Evolutionary conservation across 2,888 invertebrate species (phyloP).

Genomic region (Aproaerema taeniolella): DNA sequence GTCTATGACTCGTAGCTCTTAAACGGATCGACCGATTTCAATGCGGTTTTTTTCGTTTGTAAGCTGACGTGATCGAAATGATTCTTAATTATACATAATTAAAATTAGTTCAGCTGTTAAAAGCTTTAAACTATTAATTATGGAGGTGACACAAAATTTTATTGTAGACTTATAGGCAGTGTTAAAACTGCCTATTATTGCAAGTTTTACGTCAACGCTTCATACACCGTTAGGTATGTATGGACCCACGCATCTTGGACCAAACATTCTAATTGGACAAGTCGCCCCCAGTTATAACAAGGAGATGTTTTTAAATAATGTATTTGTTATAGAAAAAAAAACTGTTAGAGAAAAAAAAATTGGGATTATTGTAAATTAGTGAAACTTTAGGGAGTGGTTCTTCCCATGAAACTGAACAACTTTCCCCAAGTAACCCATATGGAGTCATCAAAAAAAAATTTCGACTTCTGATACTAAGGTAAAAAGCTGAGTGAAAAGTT

Average conservation of each 20-base stretch:
- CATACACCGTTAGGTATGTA: constrained; percentile 60
- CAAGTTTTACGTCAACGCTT: too few relatives aligned
- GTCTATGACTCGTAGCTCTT: too few relatives aligned
- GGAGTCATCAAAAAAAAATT: too few relatives aligned
- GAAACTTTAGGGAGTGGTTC: background rate
- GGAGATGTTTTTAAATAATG: constrained; percentile 40
- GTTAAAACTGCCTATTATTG: constrained; percentile 45
- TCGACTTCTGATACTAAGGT: too few relatives aligned
- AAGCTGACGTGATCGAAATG: constrained; percentile 6
- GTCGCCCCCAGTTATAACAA: constrained; percentile 39
- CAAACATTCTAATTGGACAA: constrained; percentile 51
- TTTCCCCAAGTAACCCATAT: background rate
- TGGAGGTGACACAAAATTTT: constrained; percentile 31
- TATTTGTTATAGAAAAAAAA: too few relatives aligned
- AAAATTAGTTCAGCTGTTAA: too few relatives aligned
- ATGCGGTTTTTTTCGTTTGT: too few relatives aligned
- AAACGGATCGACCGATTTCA: too few relatives aligned
- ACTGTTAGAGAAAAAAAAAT: constrained; percentile 16
- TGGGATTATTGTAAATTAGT: constrained; percentile 10
- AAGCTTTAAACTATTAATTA: too few relatives aligned
- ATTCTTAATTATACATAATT: constrained; percentile 2
- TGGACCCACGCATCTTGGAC: constrained; percentile 39
- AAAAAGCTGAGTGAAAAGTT: too few relatives aligned
- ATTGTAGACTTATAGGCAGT: constrained; percentile 43
- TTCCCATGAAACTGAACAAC: background rate